These are phyloP conservation scores for Merluccius polli DNA, from an alignment of 2,797 vertebrate genomes.

Conservation along the genomic window DNA sequence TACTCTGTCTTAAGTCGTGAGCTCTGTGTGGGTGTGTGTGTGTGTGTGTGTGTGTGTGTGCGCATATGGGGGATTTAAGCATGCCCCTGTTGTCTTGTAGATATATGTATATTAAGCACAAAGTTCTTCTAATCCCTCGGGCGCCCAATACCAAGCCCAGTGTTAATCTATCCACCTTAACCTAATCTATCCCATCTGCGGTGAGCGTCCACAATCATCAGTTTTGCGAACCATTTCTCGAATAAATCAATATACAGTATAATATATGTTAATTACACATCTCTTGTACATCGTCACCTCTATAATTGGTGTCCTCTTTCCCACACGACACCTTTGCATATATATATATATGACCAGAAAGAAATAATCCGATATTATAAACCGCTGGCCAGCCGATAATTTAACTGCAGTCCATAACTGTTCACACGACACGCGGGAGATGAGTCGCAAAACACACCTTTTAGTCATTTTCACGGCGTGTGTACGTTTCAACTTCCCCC, in stretches of 20 bases:
- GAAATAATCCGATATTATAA: neutral
- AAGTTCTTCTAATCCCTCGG: neutral
- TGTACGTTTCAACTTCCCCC: conserved; percentile 6
- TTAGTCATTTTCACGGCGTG: conserved; percentile 11
- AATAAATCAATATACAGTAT: conserved; percentile 47
- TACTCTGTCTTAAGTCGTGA: neutral
- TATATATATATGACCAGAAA: conserved; percentile 6
- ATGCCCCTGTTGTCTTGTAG: no score
- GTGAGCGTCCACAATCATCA: conserved; percentile 47
- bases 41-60: no score
- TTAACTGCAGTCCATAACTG: no score
- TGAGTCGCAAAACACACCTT: conserved; percentile 32
- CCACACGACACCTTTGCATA: conserved; percentile 40
- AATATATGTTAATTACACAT: no score
- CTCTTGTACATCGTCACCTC: conserved; percentile 23
- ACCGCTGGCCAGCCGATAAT: conserved; percentile 18
- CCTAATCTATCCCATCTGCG: conserved; percentile 14
- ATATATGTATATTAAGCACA: neutral
- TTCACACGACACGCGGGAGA: no score
- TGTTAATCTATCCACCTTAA: conserved; percentile 17
- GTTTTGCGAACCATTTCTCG: conserved; percentile 34
- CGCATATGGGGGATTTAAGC: no score
- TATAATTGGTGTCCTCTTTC: conserved; percentile 45
- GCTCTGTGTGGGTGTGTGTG: neutral
- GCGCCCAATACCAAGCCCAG: neutral